phyloP scores from a whole-genome alignment of 2,113 vertebrate genomes.

The Protomyctophum bolini region DNA sequence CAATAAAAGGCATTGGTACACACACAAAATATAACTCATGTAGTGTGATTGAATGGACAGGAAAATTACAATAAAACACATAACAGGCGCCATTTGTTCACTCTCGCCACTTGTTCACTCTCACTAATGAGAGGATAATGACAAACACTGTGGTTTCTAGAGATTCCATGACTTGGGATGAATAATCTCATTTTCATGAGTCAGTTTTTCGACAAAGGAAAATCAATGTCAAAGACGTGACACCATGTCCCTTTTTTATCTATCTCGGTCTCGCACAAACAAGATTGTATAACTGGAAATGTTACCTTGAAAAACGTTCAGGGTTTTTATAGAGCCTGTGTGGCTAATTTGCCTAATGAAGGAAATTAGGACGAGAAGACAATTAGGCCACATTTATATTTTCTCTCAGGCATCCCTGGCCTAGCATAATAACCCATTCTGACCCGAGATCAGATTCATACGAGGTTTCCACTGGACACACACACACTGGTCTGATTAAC shows the following conservation, averaged over 20 bases:
- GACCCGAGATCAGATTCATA: too few relatives aligned
- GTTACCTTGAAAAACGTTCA: constrained; percentile 17
- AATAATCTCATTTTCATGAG: not conserved
- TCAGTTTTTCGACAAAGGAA: not conserved
- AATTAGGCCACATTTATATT: constrained; percentile 67
- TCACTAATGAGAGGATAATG: not conserved
- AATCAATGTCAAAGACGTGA: constrained; percentile 39
- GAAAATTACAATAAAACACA: too few relatives aligned
- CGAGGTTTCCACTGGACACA: too few relatives aligned
- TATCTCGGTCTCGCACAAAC: not conserved
- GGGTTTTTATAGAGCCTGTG: constrained; percentile 21
- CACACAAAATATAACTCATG: not conserved
- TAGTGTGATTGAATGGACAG: too few relatives aligned
- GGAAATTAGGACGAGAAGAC: constrained; percentile 70
- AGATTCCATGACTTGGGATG: not conserved
- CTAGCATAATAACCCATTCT: constrained; percentile 44
- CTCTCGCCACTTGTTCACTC: constrained; percentile 14
- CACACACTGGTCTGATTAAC: too few relatives aligned
- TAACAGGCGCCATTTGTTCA: constrained; percentile 8
- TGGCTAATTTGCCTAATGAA: constrained; percentile 50
- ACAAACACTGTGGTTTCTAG: not conserved
- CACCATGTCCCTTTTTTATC: constrained; percentile 35
- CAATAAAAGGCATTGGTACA: not conserved
- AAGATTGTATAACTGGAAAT: constrained; percentile 13
- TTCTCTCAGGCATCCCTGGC: constrained; percentile 42